phyloP scores from a whole-genome alignment of 2,797 vertebrate species.

The Falco cherrug region DNA sequence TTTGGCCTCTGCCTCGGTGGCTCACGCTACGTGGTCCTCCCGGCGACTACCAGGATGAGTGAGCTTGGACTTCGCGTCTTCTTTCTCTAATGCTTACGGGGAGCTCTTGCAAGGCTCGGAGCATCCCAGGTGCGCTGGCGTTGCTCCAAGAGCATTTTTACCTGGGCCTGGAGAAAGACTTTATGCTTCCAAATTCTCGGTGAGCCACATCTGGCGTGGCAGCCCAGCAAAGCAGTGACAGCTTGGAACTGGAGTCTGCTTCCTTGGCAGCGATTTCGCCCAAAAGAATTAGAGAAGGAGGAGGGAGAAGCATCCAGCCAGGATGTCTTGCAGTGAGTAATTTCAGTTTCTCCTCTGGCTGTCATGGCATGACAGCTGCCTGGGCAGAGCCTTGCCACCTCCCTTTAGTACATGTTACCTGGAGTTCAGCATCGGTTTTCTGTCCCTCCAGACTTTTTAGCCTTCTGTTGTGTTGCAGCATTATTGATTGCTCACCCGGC shows the following conservation, averaged over 20 bases:
- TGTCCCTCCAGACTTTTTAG: conserved; percentile 61
- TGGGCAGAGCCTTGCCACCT: conserved; percentile 7
- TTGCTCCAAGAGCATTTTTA: neutral
- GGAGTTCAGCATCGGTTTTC: conserved; percentile 43
- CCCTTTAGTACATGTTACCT: neutral
- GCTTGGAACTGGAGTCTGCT: neutral
- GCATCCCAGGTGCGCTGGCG: neutral
- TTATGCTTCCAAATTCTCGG: neutral
- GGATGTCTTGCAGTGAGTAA: conserved; percentile 4
- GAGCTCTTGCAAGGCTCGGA: neutral
- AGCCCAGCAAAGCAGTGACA: neutral
- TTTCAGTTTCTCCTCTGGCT: conserved; percentile 10
- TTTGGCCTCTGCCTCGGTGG: fast-evolving
- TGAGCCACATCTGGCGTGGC: fast-evolving
- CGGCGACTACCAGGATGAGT: neutral
- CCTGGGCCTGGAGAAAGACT: neutral
- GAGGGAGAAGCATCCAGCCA: conserved; percentile 24
- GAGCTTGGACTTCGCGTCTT: neutral
- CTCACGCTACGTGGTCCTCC: neutral
- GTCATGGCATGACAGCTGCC: conserved; percentile 22
- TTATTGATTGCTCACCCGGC: conserved; percentile 60
- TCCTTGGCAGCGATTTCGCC: neutral
- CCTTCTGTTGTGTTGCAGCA: neutral
- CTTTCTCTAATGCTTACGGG: neutral
- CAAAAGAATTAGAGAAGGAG: neutral